These are phyloP conservation scores for Oscarella lobularis DNA, from an alignment of 37 sponge, comb jelly and placozoan genomes.

Conservation along the genomic window DNA sequence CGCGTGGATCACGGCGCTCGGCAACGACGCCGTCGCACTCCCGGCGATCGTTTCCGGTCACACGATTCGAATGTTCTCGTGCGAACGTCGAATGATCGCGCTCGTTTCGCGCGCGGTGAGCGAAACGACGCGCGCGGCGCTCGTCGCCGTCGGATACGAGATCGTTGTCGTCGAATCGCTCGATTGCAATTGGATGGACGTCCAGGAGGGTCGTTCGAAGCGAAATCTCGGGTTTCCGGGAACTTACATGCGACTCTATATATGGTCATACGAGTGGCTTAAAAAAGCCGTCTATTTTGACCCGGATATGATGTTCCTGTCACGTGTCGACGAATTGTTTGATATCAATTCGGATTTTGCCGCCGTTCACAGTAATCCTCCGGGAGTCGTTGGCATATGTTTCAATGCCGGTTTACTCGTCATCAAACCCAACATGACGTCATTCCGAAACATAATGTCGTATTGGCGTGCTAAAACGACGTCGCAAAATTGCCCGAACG, in stretches of 20 bases:
- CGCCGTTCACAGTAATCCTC: not conserved
- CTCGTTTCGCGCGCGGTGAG: not conserved
- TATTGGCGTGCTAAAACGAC: not conserved
- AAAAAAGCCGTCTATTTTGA: not conserved
- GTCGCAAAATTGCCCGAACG: not conserved
- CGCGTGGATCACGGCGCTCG: not conserved
- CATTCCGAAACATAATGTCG: not conserved
- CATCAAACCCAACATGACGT: not conserved
- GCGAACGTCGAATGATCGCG: not conserved
- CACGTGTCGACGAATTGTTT: conserved; percentile 4
- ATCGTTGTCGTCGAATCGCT: not conserved
- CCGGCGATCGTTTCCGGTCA: not conserved
- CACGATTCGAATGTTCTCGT: not conserved
- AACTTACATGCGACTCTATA: not conserved
- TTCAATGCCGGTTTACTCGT: conserved; percentile 7
- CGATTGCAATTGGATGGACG: not conserved
- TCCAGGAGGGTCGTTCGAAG: not conserved
- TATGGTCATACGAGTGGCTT: not conserved
- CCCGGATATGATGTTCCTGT: not conserved
- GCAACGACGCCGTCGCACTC: not conserved
- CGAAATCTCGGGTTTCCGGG: not conserved
- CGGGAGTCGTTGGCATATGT: not conserved
- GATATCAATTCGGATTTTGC: not conserved
- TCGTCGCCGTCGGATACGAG: not conserved
- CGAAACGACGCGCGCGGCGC: not conserved